phyloP scores from a whole-genome alignment of 2,888 invertebrate genomes.

The Aspidiotus rigidus region DNA sequence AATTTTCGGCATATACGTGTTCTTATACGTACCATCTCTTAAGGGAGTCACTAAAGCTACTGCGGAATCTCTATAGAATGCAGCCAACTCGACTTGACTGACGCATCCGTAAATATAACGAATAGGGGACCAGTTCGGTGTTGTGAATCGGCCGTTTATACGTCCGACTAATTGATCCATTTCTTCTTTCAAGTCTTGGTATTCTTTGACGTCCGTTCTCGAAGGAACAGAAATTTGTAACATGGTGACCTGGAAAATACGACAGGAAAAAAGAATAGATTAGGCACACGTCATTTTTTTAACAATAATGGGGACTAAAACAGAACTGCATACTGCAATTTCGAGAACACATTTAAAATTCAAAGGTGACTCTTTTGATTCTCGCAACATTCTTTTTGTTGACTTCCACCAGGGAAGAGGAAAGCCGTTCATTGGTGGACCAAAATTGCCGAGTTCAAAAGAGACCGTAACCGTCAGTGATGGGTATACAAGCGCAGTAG shows the following conservation, averaged over 20 bases:
- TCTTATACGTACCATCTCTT: slow-evolving; percentile 43
- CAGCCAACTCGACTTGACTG: slow-evolving; percentile 44
- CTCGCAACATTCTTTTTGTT: no score
- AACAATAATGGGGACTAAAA: no score
- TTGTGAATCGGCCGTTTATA: slow-evolving; percentile 45
- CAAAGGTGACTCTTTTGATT: no score
- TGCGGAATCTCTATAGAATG: slow-evolving; percentile 44
- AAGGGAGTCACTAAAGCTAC: slow-evolving; percentile 45
- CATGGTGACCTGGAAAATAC: slow-evolving; percentile 40
- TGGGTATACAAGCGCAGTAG: no score
- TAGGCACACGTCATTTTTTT: no score
- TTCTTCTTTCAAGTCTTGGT: slow-evolving; percentile 45
- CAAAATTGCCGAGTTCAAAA: no score
- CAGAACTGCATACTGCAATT: no score
- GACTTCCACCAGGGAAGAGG: no score
- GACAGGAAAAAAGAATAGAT: background rate
- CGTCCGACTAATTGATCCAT: slow-evolving; percentile 44
- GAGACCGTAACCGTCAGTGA: no score
- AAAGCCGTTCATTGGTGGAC: no score
- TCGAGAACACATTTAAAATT: no score
- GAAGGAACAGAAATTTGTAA: slow-evolving; percentile 45
- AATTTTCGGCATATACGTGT: slow-evolving; percentile 34
- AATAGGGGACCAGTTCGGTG: slow-evolving; percentile 45
- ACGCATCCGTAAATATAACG: slow-evolving; percentile 45
- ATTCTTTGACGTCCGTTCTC: slow-evolving; percentile 44